Base-by-base conservation (phyloP, 2,888 invertebrate species). In the Pogonocherus hispidulus region DNA sequence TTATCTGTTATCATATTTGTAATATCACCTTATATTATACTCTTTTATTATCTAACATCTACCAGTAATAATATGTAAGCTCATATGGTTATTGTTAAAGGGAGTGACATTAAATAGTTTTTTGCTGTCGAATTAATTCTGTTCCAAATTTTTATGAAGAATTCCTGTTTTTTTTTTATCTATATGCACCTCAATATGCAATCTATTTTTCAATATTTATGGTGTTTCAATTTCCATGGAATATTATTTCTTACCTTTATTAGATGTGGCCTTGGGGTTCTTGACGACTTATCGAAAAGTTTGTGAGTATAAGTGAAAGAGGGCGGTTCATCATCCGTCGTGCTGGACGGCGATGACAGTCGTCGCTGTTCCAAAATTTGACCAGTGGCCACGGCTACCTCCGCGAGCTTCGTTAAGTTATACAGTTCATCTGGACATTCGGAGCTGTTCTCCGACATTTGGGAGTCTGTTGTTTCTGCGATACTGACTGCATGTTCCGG, bases 361-460 rank as follows among this genome's bases (percentile, higher is more conserved):
- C 82, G 68, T 60, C 82, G 78, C 71, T 85, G 86, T 67, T 88
- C 87, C 71, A 88, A 86, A 72, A 89, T 84, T 65, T 88, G 88
- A 5, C 88, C 89, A 3, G 88, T 88, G 0, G 90, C 90, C 0
- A 91, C 91, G 1, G 92, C 91, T 55, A 93, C 92, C 84, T 93
- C 92, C 6, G 93, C 93, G 76, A 93, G 84, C 83, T 93, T 92
- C 46, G 92, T 92, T 62, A 93, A 86, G 82, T 93, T 93, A 86
- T 92, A 93, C 18, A 93, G 87, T 78, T 92, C 92, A 78, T 92
- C 92, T 0, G 89, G 88, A 69, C 85, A 84, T 74, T 85, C 85
- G 3, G 82, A 81, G 67, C 83, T 84, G 74, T 78, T 84, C 27
- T 83, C 83, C 22, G 83, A 83, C 69, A 75, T 75, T 71, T 78